phyloP scores from a whole-genome alignment of 2,888 invertebrate genomes.

The Thymelicus acteon region DNA sequence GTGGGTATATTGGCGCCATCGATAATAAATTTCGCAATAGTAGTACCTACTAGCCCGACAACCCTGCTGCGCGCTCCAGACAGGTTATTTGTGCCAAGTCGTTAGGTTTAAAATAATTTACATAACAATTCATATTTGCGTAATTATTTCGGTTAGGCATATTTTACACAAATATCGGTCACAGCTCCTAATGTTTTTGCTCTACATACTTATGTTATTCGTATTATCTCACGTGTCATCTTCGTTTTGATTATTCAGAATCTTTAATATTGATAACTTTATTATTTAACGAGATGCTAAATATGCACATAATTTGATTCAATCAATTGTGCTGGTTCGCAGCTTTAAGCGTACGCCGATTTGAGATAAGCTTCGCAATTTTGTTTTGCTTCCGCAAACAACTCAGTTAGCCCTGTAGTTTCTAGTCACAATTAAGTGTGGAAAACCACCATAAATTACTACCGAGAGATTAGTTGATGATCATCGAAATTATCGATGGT shows the following conservation, averaged over 20 bases:
- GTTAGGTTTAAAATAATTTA: constrained; percentile 61
- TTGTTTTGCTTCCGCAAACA: constrained; percentile 6
- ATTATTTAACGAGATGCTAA: neutral
- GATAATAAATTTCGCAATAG: constrained; percentile 63
- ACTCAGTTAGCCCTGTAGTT: too few species aligned
- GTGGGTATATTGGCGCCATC: constrained; percentile 57
- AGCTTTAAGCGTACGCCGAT: neutral
- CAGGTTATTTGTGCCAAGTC: constrained; percentile 59
- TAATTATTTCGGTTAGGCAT: constrained; percentile 37
- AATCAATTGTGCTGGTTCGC: neutral
- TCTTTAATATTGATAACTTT: neutral
- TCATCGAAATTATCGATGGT: too few species aligned
- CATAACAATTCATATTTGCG: constrained; percentile 55
- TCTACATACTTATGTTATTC: neutral
- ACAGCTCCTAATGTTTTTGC: constrained; percentile 16
- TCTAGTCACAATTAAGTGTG: too few species aligned
- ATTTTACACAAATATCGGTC: constrained; percentile 30
- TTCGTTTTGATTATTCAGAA: neutral
- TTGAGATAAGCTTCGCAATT: neutral
- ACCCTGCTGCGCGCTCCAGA: constrained; percentile 47
- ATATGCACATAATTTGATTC: neutral
- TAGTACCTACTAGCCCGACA: constrained; percentile 51
- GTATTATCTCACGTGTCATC: constrained; percentile 16
- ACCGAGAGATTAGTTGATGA: too few species aligned
- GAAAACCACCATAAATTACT: too few species aligned